Evolutionary conservation across 2,888 invertebrate genomes (phyloP).

Genomic region (Anticlea derivata): DNA sequence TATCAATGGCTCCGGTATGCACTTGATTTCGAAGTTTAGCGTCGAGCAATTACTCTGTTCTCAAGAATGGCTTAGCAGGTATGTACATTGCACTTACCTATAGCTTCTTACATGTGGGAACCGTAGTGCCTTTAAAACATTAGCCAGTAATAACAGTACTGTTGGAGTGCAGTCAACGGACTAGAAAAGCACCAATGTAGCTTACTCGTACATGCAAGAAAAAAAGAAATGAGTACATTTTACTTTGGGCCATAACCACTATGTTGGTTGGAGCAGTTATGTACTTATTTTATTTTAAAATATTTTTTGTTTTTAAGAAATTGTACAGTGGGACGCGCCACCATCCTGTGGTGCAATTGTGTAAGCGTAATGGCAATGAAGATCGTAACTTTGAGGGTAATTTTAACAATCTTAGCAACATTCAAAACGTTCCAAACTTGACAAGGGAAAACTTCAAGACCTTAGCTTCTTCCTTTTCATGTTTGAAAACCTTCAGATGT

Average conservation of each 20-base stretch:
- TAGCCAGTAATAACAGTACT: conserved; percentile 12
- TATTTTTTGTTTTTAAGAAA: not conserved
- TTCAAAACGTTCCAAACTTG: too few species aligned
- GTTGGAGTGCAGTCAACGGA: not conserved
- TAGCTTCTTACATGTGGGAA: not conserved
- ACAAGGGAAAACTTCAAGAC: too few species aligned
- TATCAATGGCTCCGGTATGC: conserved; percentile 51
- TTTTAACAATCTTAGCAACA: too few species aligned
- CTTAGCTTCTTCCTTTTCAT: too few species aligned
- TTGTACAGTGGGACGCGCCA: too few species aligned
- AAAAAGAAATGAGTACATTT: not conserved
- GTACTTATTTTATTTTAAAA: not conserved
- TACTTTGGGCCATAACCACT: not conserved
- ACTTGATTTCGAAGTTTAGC: conserved; percentile 52
- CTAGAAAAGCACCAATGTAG: not conserved
- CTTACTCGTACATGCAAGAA: too few species aligned
- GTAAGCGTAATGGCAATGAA: too few species aligned
- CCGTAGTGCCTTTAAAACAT: conserved; percentile 19
- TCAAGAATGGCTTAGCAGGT: conserved; percentile 27
- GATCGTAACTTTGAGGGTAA: too few species aligned
- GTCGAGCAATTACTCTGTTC: conserved; percentile 55
- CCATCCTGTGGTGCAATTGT: too few species aligned
- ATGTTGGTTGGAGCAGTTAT: too few species aligned
- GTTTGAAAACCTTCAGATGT: too few species aligned
- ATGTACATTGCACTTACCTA: conserved; percentile 8